Percentiles rank a stretch among this genome's conserved stretches.
These are phyloP conservation scores for Limnephilus marmoratus DNA, from an alignment of 2,888 invertebrate species.

Conservation along the genomic window DNA sequence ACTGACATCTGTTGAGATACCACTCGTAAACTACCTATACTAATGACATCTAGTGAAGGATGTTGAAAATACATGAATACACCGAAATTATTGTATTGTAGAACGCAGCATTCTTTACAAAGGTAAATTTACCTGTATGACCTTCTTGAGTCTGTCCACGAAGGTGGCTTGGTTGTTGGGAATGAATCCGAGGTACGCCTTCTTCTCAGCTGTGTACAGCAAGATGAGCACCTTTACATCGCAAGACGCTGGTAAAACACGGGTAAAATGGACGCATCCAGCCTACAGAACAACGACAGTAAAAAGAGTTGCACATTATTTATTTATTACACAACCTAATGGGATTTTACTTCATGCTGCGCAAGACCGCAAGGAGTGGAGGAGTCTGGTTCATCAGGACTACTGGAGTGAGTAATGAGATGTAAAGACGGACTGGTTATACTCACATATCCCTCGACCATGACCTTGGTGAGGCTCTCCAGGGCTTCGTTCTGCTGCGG, in stretches of 20 bases:
- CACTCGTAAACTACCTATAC: too few relatives aligned
- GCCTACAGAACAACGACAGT: conserved; percentile 81
- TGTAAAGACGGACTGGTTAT: conserved; percentile 55
- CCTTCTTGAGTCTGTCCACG: conserved; percentile 86
- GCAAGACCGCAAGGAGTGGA: too few relatives aligned
- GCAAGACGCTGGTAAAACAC: conserved; percentile 79
- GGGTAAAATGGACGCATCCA: conserved; percentile 95
- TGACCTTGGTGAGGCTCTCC: conserved; percentile 92
- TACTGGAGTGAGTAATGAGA: background rate
- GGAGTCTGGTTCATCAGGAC: too few relatives aligned
- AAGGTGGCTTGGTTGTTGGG: conserved; percentile 93
- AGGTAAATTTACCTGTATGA: conserved; percentile 74
- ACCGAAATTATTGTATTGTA: too few relatives aligned
- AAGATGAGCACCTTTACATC: conserved; percentile 93
- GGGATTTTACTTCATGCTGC: too few relatives aligned
- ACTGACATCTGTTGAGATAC: too few relatives aligned
- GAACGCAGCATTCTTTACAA: too few relatives aligned
- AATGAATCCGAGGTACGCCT: conserved; percentile 91
- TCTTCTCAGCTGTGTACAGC: conserved; percentile 89
- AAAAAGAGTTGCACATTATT: too few relatives aligned
- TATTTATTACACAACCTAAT: too few relatives aligned
- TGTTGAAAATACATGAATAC: too few relatives aligned
- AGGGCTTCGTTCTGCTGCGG: conserved; percentile 91
- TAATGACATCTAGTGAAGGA: too few relatives aligned
- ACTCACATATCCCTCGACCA: conserved; percentile 94